Conservation (phyloP, 2,888 invertebrate genomes). For the Xylocampa areola region DNA sequence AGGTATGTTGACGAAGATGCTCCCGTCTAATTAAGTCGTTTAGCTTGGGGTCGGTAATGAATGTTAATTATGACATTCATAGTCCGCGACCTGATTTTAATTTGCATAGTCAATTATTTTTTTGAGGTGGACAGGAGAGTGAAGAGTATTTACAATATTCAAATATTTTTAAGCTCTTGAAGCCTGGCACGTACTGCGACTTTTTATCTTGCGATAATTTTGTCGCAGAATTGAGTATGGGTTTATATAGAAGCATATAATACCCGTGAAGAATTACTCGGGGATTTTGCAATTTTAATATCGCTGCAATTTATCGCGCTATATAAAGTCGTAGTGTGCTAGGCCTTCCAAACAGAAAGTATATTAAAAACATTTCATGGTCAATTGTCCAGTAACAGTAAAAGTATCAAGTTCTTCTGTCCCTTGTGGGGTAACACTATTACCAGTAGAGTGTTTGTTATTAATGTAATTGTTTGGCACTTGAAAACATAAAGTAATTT, state of each 20-base stretch:
- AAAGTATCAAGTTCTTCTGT: slow-evolving; percentile 5
- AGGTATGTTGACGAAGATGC: slow-evolving; percentile 79
- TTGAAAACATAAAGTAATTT: slow-evolving; percentile 33
- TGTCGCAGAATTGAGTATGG: too few relatives aligned
- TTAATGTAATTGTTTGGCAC: slow-evolving; percentile 39
- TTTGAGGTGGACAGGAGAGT: slow-evolving; percentile 19
- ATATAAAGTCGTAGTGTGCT: too few relatives aligned
- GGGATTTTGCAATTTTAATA: too few relatives aligned
- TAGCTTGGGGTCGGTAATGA: slow-evolving; percentile 42
- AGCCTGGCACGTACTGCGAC: too few relatives aligned
- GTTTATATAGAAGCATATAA: too few relatives aligned
- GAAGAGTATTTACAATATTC: too few relatives aligned
- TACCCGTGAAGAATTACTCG: too few relatives aligned
- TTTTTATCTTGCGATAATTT: too few relatives aligned
- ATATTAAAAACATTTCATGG: not conserved
- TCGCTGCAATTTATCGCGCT: too few relatives aligned
- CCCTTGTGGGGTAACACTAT: slow-evolving; percentile 33
- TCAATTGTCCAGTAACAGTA: slow-evolving; percentile 16
- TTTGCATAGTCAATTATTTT: slow-evolving; percentile 48
- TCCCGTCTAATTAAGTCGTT: slow-evolving; percentile 71
- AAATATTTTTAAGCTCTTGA: too few relatives aligned
- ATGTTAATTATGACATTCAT: slow-evolving; percentile 55
- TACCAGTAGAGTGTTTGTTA: slow-evolving; percentile 25
- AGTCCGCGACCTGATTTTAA: slow-evolving; percentile 42
- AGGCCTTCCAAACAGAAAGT: not conserved